A percentile compares a stretch with the other conserved stretches of the same genome.
phyloP scores from a whole-genome alignment of 1,140 invertebrate species.

The Cyrtorhinus lividipennis region DNA sequence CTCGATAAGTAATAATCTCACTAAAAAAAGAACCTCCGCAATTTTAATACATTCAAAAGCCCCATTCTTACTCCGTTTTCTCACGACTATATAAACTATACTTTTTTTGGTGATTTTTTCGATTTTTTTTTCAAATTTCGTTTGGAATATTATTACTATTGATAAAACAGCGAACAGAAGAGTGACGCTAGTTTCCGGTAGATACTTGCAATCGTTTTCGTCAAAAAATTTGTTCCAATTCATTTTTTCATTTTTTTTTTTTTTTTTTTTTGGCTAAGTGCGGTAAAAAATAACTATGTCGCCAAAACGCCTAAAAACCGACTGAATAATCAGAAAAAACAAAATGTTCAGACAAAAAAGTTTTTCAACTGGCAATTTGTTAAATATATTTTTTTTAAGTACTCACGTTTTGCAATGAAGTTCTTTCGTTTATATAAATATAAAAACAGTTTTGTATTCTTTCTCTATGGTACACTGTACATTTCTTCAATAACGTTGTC shows the following conservation, averaged over 20 bases:
- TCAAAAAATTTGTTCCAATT: neutral
- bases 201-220: neutral
- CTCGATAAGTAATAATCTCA: neutral
- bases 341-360: too few species aligned
- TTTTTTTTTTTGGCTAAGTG: conserved; percentile 11
- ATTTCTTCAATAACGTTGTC: conserved; percentile 8
- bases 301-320: conserved; percentile 7
- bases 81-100: neutral
- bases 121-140: neutral
- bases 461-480: conserved; percentile 21
- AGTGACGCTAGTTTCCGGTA: conserved; percentile 7
- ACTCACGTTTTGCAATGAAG: conserved; percentile 9
- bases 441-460: conserved; percentile 18
- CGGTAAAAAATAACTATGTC: conserved; percentile 19
- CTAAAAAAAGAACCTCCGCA: neutral
- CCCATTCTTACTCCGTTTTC: neutral
- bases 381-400: neutral
- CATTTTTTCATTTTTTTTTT: neutral
- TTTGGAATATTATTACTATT: neutral
- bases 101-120: neutral
- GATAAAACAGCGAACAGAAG: conserved; percentile 8
- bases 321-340: neutral
- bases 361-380: too few species aligned
- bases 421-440: conserved; percentile 17
- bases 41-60: conserved; percentile 14